Percentiles rank a stretch among this genome's conserved stretches.
Conservation (phyloP, 2,113 vertebrate genomes). For the Lepus europaeus region DNA sequence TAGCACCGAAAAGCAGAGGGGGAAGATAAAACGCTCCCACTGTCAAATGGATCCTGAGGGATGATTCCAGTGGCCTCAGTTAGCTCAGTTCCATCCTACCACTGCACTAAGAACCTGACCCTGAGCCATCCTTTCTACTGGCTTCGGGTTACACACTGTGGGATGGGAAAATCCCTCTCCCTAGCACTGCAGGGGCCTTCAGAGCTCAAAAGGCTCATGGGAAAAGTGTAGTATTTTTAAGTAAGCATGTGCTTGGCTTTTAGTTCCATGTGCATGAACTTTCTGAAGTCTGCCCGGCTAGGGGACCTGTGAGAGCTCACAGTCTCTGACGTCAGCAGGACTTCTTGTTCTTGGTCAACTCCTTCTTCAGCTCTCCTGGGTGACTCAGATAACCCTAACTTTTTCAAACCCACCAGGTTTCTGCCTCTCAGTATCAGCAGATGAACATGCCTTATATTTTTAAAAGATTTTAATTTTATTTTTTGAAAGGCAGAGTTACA, state of each 20-base stretch:
- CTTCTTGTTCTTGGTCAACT: background rate
- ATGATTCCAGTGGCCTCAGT: background rate
- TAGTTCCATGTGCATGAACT: too few relatives aligned
- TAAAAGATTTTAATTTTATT: too few relatives aligned
- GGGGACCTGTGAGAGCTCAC: background rate
- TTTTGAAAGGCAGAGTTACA: too few relatives aligned
- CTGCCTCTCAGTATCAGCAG: background rate
- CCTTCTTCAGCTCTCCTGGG: background rate
- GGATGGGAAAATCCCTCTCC: background rate
- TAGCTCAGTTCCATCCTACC: background rate
- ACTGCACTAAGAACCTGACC: background rate
- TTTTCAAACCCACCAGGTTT: background rate
- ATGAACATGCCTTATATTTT: background rate
- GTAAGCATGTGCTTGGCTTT: too few relatives aligned
- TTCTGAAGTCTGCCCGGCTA: background rate
- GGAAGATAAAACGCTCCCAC: background rate
- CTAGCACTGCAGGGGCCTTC: too few relatives aligned
- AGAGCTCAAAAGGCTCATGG: too few relatives aligned
- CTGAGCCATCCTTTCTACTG: background rate
- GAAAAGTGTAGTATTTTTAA: too few relatives aligned
- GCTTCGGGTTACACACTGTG: background rate
- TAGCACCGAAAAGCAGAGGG: background rate
- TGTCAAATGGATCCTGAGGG: background rate
- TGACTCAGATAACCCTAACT: background rate
- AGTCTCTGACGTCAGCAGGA: background rate